These are phyloP conservation scores for Nannoperca australis DNA, from an alignment of 2,797 vertebrate species.

Conservation along the genomic window DNA sequence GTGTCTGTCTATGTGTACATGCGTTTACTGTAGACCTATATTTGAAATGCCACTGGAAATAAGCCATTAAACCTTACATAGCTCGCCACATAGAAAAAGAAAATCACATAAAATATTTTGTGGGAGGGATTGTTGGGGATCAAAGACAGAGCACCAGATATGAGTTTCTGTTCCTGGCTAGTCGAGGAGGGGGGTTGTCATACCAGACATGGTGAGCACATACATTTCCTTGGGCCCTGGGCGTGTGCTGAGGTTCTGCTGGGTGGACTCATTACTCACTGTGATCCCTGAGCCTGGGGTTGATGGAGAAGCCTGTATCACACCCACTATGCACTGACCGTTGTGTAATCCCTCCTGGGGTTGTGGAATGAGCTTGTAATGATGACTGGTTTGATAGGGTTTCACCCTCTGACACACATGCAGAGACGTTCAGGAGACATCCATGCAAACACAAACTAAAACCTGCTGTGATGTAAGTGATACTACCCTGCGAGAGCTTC, in stretches of 20 bases:
- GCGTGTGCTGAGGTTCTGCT: conserved; percentile 75
- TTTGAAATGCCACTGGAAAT: conserved; percentile 61
- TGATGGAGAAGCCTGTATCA: conserved; percentile 73
- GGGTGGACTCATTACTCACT: conserved; percentile 81
- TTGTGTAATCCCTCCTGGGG: conserved; percentile 80
- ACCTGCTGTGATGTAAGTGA: conserved; percentile 65
- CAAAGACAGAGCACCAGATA: conserved; percentile 78
- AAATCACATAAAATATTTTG: conserved; percentile 71
- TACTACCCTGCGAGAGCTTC: conserved; percentile 52
- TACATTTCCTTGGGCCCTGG: conserved; percentile 78
- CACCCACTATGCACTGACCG: conserved; percentile 71
- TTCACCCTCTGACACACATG: conserved; percentile 73
- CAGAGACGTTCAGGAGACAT: conserved; percentile 60
- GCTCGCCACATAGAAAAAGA: conserved; percentile 47
- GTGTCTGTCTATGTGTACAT: conserved; percentile 39
- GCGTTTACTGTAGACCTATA: conserved; percentile 40
- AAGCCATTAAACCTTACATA: conserved; percentile 67
- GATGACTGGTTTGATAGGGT: conserved; percentile 77
- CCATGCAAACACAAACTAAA: conserved; percentile 56
- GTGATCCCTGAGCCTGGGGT: conserved; percentile 58
- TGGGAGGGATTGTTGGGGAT: conserved; percentile 72
- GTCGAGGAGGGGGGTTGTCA: conserved; percentile 74
- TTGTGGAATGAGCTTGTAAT: conserved; percentile 79
- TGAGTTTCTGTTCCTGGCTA: conserved; percentile 79
- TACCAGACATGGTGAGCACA: conserved; percentile 83